Percentiles rank a stretch among this genome's conserved stretches.
Evolutionary conservation across 2,797 vertebrate species (phyloP).

Genomic region (Lithobates pipiens): DNA sequence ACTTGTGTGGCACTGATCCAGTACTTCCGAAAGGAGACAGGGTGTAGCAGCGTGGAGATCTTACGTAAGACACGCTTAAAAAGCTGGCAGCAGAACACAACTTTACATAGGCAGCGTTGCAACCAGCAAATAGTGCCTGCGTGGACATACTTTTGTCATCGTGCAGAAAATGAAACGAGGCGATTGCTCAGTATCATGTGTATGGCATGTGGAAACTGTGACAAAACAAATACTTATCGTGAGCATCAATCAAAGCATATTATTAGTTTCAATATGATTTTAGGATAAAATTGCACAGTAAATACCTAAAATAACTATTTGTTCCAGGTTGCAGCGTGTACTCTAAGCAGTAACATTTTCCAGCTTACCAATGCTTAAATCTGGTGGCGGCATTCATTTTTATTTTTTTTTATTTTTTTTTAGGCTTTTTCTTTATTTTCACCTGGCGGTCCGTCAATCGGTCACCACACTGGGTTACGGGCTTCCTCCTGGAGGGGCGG

Average conservation of each 20-base stretch:
- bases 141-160: constrained; percentile 12
- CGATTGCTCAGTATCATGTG: neutral
- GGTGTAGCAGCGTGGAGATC: constrained; percentile 46
- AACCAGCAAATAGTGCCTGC: constrained; percentile 12
- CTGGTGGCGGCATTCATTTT: too few relatives aligned
- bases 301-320: neutral
- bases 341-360: neutral
- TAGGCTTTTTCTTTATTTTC: too few relatives aligned
- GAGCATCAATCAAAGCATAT: neutral
- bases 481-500: too few relatives aligned
- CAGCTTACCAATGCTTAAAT: too few relatives aligned
- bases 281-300: neutral
- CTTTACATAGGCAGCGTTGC: constrained; percentile 1
- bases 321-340: neutral
- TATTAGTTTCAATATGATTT: constrained; percentile 1
- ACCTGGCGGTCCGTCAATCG: too few relatives aligned
- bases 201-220: constrained; percentile 9
- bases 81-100: constrained; percentile 24
- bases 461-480: too few relatives aligned
- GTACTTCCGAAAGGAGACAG: constrained; percentile 36
- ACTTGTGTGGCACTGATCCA: constrained; percentile 49
- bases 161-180: neutral
- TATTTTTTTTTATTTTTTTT: too few relatives aligned
- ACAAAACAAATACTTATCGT: constrained; percentile 8
- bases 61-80: constrained; percentile 52